Percentiles rank a stretch among this genome's conserved stretches.
These are phyloP conservation scores for Thyatira batis DNA, from an alignment of 2,888 invertebrate genomes.

Conservation along the genomic window DNA sequence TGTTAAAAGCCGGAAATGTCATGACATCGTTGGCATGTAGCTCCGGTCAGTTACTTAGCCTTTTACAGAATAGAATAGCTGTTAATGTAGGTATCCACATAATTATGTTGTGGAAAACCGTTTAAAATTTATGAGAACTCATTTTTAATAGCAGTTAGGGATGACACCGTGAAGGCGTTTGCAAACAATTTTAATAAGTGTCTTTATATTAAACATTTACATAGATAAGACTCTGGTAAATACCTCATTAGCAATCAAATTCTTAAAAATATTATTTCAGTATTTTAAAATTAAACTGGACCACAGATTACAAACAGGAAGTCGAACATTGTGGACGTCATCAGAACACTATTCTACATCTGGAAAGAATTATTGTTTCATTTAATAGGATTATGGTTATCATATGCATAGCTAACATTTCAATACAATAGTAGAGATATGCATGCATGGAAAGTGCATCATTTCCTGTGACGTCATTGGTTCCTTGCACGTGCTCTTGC, in stretches of 20 bases:
- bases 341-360: not conserved
- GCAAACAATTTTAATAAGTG: no score
- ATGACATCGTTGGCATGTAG: constrained; percentile 9
- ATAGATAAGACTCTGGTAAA: no score
- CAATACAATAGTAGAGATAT: constrained; percentile 1
- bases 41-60: constrained; percentile 1
- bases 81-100: not conserved
- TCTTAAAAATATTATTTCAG: no score
- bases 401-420: constrained; percentile 9
- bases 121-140: not conserved
- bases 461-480: constrained; percentile 50
- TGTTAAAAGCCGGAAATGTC: constrained; percentile 29
- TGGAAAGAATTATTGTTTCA: not conserved
- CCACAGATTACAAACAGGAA: not conserved
- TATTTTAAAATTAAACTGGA: no score
- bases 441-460: constrained; percentile 50
- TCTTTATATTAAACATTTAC: no score
- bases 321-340: not conserved
- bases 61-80: not conserved
- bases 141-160: no score
- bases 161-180: no score
- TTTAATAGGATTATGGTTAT: not conserved
- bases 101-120: not conserved
- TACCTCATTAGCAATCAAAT: no score
- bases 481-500: constrained; percentile 19